These are phyloP conservation scores for Tetropium fuscum DNA, from an alignment of 2,888 invertebrate species.

Conservation along the genomic window DNA sequence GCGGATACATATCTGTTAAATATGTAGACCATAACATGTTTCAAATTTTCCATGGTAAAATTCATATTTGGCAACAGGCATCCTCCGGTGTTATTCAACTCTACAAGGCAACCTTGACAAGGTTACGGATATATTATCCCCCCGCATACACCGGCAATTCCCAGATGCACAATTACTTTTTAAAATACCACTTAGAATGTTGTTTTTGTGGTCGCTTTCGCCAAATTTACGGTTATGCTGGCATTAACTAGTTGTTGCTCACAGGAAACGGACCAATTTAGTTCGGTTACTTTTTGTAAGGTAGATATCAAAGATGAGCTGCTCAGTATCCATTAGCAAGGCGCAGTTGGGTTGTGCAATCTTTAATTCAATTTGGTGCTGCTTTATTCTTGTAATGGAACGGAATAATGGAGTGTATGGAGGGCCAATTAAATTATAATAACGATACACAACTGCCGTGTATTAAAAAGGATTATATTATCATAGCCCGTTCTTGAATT, in stretches of 20 bases:
- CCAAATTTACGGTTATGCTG: conserved; percentile 49
- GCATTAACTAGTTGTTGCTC: conserved; percentile 23
- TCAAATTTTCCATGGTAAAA: conserved; percentile 1
- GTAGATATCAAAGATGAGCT: conserved; percentile 2
- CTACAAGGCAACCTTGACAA: conserved; percentile 62
- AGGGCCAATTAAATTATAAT: neutral
- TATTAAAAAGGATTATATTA: too few relatives aligned
- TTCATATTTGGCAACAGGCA: conserved; percentile 35
- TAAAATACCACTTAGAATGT: conserved; percentile 41
- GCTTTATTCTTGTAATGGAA: neutral
- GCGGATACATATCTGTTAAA: too few relatives aligned
- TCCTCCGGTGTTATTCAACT: conserved; percentile 58
- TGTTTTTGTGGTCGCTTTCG: conserved; percentile 48
- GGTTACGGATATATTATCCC: conserved; percentile 53
- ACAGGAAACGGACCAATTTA: conserved; percentile 24
- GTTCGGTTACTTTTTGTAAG: conserved; percentile 16
- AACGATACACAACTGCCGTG: too few relatives aligned
- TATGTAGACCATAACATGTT: too few relatives aligned
- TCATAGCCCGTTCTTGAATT: too few relatives aligned
- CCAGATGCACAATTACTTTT: conserved; percentile 42
- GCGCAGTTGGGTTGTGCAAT: conserved; percentile 4
- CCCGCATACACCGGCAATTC: conserved; percentile 25
- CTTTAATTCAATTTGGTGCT: neutral
- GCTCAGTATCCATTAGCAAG: conserved; percentile 7
- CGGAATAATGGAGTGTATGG: neutral